Conservation (phyloP, 2,888 invertebrate genomes). For the Apamea epomidion region DNA sequence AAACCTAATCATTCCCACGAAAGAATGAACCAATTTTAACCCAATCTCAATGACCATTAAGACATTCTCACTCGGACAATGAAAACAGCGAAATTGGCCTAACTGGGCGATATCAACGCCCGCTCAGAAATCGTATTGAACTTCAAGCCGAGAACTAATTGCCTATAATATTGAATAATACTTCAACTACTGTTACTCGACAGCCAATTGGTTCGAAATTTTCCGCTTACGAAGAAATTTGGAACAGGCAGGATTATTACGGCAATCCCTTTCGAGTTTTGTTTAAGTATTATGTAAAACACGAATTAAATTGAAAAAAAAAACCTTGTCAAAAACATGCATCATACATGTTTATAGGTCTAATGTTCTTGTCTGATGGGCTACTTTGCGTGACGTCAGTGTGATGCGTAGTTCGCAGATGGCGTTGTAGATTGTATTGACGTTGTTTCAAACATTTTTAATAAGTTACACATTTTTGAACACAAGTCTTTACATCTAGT, state of each 20-base stretch:
- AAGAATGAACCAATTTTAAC: not conserved
- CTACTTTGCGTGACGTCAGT: too few species aligned
- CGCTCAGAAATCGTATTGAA: not conserved
- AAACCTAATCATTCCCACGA: not conserved
- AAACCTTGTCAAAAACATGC: too few species aligned
- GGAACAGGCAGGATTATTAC: not conserved
- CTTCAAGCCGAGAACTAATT: slow-evolving; percentile 3
- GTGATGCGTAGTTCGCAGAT: too few species aligned
- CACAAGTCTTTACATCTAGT: too few species aligned
- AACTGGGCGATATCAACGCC: not conserved
- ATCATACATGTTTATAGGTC: too few species aligned
- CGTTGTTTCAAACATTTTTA: too few species aligned
- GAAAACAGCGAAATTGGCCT: slow-evolving; percentile 1
- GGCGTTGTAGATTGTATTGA: too few species aligned
- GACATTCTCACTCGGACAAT: not conserved
- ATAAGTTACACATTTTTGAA: too few species aligned
- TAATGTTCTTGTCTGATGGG: too few species aligned
- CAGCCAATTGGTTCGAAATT: slow-evolving; percentile 1
- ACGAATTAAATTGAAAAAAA: too few species aligned
- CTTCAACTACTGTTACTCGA: not conserved
- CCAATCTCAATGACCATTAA: not conserved
- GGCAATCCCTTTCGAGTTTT: not conserved
- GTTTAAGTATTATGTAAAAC: not conserved
- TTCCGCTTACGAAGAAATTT: not conserved
- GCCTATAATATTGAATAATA: not conserved